Evolutionary conservation across 2,888 invertebrate species (phyloP).

Genomic region (Mycogona germanica): DNA sequence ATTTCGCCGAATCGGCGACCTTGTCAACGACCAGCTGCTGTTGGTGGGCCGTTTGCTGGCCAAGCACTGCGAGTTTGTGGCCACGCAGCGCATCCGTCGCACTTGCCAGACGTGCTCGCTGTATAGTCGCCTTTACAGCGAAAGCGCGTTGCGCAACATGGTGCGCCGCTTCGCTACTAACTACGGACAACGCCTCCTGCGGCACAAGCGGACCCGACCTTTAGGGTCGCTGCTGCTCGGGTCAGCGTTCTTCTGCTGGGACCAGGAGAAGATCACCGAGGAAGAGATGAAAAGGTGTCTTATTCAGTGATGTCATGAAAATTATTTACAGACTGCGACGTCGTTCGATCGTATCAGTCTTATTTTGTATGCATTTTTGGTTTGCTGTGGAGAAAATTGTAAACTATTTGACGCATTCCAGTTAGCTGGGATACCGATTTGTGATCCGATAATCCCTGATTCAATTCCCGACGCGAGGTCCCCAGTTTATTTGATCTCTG

Average conservation of each 20-base stretch:
- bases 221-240: slow-evolving; percentile 15
- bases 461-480: too few relatives aligned
- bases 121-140: slow-evolving; percentile 15
- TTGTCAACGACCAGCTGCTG: slow-evolving; percentile 6
- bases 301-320: neutral
- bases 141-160: slow-evolving; percentile 12
- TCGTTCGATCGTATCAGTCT: too few relatives aligned
- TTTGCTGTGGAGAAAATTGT: too few relatives aligned
- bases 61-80: slow-evolving; percentile 18
- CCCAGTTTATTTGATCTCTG: too few relatives aligned
- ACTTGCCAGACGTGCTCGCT: slow-evolving; percentile 14
- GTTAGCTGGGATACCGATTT: too few relatives aligned
- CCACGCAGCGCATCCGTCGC: slow-evolving; percentile 16
- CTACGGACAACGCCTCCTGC: slow-evolving; percentile 7
- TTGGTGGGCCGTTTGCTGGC: slow-evolving; percentile 12
- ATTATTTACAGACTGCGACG: neutral
- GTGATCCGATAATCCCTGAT: too few relatives aligned
- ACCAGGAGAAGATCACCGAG: slow-evolving; percentile 17
- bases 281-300: slow-evolving; percentile 17
- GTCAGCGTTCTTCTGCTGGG: slow-evolving; percentile 19
- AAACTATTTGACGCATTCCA: too few relatives aligned
- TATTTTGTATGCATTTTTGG: neutral
- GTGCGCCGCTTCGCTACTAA: slow-evolving; percentile 3
- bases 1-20: neutral
- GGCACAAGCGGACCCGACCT: neutral